Conservation (phyloP, 2,797 vertebrate species). For the Sylvia borin region DNA sequence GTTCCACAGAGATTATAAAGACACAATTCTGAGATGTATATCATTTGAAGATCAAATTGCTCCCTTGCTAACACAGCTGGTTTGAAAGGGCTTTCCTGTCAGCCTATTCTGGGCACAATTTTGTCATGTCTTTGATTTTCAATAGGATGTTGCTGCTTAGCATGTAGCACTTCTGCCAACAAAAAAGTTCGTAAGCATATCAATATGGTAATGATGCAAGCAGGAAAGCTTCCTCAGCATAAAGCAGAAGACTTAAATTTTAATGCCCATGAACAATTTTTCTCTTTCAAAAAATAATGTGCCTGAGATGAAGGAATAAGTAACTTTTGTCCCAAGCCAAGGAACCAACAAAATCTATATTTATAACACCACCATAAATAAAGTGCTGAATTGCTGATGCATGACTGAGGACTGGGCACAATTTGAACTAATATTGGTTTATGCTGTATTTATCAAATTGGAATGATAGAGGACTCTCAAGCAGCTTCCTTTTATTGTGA, state of each 20-base stretch:
- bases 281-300: neutral
- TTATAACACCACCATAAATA: neutral
- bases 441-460: neutral
- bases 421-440: neutral
- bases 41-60: neutral
- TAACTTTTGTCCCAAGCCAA: neutral
- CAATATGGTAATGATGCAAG: neutral
- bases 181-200: neutral
- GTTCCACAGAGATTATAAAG: neutral
- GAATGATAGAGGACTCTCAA: neutral
- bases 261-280: neutral
- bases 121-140: conserved; percentile 2
- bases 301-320: neutral
- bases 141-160: neutral
- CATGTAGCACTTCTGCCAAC: neutral
- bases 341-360: neutral
- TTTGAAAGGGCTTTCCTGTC: conserved; percentile 38
- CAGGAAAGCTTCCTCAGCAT: conserved; percentile 20
- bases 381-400: neutral
- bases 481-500: neutral
- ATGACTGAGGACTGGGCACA: neutral
- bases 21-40: neutral
- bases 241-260: neutral
- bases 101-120: neutral
- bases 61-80: conserved; percentile 3